phyloP scores from a whole-genome alignment of 2,113 vertebrate species.

The Leptodactylus fuscus region DNA sequence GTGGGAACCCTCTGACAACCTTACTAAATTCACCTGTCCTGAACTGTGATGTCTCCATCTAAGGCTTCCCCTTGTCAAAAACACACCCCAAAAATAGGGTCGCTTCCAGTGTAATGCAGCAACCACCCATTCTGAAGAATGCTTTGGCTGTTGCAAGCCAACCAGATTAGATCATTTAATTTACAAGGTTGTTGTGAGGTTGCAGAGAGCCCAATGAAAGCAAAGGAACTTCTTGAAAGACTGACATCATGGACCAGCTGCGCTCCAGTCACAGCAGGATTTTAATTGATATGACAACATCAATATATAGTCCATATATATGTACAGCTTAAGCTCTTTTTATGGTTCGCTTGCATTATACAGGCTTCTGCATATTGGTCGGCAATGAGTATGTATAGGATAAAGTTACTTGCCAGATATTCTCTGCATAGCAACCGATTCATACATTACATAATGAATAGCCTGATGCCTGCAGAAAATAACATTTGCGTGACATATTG shows the following conservation, averaged over 20 bases:
- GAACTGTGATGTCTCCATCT: neutral
- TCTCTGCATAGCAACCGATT: neutral
- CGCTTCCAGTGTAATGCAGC: neutral
- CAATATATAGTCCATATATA: neutral
- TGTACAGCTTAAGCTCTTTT: neutral
- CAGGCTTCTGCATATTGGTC: neutral
- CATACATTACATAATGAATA: neutral
- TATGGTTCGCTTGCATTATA: neutral
- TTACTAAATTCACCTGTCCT: constrained; percentile 59
- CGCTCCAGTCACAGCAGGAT: neutral
- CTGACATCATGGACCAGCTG: constrained; percentile 50
- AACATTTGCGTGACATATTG: constrained; percentile 10
- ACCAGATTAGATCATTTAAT: constrained; percentile 30
- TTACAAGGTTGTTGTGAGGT: constrained; percentile 26
- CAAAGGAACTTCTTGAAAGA: constrained; percentile 21
- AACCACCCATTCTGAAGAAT: neutral
- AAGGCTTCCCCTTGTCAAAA: neutral
- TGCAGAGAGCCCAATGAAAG: constrained; percentile 30
- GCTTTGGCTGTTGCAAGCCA: constrained; percentile 23
- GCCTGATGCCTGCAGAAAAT: neutral
- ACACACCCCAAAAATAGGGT: neutral
- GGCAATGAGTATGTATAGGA: neutral
- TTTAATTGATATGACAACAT: constrained; percentile 21
- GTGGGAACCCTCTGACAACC: constrained; percentile 65
- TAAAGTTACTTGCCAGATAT: neutral